A percentile compares a stretch with the other conserved stretches of the same genome.
phyloP scores from a whole-genome alignment of 2,797 vertebrate genomes.

The Myotis planiceps region DNA sequence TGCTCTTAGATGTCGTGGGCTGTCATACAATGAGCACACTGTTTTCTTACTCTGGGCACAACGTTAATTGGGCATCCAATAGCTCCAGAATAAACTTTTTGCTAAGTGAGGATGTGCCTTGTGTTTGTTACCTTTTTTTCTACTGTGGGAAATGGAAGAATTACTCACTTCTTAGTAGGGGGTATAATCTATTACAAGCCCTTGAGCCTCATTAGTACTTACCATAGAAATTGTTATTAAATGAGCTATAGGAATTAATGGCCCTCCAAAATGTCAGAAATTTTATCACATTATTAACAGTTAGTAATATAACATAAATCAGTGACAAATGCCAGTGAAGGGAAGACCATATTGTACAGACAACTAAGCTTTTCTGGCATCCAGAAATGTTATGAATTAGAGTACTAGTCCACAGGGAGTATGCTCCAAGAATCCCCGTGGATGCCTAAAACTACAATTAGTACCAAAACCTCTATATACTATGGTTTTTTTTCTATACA shows the following conservation, averaged over 20 bases:
- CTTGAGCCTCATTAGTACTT: slow-evolving; percentile 3
- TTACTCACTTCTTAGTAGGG: background rate
- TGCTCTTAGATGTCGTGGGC: background rate
- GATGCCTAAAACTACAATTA: background rate
- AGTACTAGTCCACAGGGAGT: background rate
- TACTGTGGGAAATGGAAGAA: background rate
- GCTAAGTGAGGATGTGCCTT: background rate
- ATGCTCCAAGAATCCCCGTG: background rate
- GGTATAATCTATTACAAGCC: background rate
- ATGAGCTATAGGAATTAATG: slow-evolving; percentile 43
- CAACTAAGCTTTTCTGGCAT: slow-evolving; percentile 59
- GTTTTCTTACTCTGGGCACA: background rate
- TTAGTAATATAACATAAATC: slow-evolving; percentile 40
- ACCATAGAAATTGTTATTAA: background rate
- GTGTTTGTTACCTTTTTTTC: background rate
- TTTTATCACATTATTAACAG: background rate
- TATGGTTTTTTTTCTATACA: background rate
- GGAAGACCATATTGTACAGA: slow-evolving; percentile 59
- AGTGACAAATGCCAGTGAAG: slow-evolving; percentile 55
- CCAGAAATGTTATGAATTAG: slow-evolving; percentile 54
- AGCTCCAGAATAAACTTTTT: background rate
- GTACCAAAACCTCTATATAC: background rate
- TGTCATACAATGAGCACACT: background rate
- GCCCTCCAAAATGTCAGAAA: slow-evolving; percentile 42
- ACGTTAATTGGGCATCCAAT: background rate